phyloP scores from a whole-genome alignment of 2,888 invertebrate species.

The Neria commutata region DNA sequence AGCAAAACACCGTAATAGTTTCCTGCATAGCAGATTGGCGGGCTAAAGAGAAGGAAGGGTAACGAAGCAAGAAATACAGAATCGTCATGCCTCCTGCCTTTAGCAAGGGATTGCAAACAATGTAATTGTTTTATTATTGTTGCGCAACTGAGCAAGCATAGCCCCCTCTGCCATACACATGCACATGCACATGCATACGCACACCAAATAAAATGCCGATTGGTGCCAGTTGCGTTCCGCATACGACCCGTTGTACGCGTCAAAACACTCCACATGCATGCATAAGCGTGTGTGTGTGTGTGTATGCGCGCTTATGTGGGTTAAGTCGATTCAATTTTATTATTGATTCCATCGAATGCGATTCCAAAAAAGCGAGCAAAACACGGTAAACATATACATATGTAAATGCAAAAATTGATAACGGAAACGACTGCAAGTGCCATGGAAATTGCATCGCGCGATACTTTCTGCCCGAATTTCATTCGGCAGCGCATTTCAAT shows the following conservation, averaged over 20 bases:
- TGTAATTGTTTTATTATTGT: conserved; percentile 4
- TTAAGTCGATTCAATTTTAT: conserved; percentile 4
- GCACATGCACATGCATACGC: background rate
- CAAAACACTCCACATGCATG: background rate
- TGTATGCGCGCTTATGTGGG: background rate
- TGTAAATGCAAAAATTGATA: background rate
- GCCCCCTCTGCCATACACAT: background rate
- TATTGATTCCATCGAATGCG: conserved; percentile 1
- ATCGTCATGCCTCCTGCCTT: too few species aligned
- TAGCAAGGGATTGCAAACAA: background rate
- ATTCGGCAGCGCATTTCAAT: background rate
- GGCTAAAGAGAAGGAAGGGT: too few species aligned
- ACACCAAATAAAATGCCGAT: too few species aligned
- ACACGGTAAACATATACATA: background rate
- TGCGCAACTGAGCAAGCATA: background rate
- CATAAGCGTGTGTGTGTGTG: background rate
- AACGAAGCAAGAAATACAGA: too few species aligned
- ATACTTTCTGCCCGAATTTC: background rate
- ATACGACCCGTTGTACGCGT: too few species aligned
- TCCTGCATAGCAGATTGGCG: too few species aligned
- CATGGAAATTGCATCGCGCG: background rate
- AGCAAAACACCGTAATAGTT: too few species aligned
- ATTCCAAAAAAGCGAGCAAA: background rate
- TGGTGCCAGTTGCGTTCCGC: too few species aligned
- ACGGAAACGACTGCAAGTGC: background rate